Evolutionary conservation across 1,140 invertebrate species (phyloP).

Genomic region (Dendrolimus punctatus): DNA sequence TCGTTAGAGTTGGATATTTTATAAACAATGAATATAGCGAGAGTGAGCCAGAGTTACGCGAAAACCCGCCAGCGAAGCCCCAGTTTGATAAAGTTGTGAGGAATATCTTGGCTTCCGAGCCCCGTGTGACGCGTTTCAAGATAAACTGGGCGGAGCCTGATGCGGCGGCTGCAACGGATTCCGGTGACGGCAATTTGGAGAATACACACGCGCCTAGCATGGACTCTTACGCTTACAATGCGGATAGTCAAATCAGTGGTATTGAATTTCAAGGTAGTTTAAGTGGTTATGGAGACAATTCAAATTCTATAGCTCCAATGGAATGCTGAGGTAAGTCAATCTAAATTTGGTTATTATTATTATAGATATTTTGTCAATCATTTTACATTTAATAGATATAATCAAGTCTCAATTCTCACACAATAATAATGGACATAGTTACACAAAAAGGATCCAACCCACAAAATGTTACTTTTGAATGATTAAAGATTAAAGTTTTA

Average conservation of each 20-base stretch:
- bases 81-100: slow-evolving; percentile 95
- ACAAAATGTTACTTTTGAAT: too few species aligned
- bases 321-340: slow-evolving; percentile 51
- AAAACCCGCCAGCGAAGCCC: slow-evolving; percentile 94
- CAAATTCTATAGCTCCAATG: slow-evolving; percentile 66
- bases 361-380: background rate
- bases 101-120: slow-evolving; percentile 95
- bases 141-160: slow-evolving; percentile 95
- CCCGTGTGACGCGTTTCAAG: slow-evolving; percentile 94
- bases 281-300: slow-evolving; percentile 62
- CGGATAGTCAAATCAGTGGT: slow-evolving; percentile 60
- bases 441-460: too few species aligned
- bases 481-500: too few species aligned
- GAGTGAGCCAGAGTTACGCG: slow-evolving; percentile 90
- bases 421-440: too few species aligned
- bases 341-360: background rate
- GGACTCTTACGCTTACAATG: slow-evolving; percentile 59
- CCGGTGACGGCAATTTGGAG: slow-evolving; percentile 43
- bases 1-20: slow-evolving; percentile 98
- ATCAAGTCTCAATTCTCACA: too few species aligned
- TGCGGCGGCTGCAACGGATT: slow-evolving; percentile 36
- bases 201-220: slow-evolving; percentile 45
- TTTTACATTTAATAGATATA: too few species aligned
- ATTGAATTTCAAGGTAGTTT: slow-evolving; percentile 62
- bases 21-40: slow-evolving; percentile 99